phyloP scores from a whole-genome alignment of 2,797 vertebrate species.

The Ammospiza maritima region DNA sequence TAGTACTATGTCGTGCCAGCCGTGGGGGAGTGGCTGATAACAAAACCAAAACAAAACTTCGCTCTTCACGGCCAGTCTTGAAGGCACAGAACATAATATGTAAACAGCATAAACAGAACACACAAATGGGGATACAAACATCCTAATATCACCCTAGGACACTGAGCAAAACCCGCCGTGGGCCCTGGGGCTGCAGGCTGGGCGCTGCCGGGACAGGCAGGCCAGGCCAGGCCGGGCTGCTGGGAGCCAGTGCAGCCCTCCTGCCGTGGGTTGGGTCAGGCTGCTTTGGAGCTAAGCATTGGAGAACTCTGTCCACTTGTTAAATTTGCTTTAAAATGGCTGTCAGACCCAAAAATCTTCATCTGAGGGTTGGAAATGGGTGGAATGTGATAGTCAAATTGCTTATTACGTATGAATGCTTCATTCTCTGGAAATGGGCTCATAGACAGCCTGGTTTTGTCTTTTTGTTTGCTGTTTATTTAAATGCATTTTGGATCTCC shows the following conservation, averaged over 20 bases:
- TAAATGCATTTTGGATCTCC: background rate
- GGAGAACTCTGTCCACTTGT: background rate
- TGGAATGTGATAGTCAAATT: background rate
- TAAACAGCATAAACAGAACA: no score
- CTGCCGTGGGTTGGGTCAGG: rapidly evolving
- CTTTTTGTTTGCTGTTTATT: background rate
- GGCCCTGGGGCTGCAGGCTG: rapidly evolving
- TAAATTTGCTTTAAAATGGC: background rate
- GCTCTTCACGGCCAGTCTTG: no score
- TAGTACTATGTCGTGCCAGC: no score
- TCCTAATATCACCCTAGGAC: no score
- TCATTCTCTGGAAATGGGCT: background rate
- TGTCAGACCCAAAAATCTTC: background rate
- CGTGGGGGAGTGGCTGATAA: no score
- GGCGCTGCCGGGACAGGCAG: background rate
- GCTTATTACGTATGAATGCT: background rate
- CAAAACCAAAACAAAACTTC: no score
- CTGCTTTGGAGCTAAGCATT: background rate
- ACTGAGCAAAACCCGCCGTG: background rate
- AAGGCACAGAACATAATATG: no score
- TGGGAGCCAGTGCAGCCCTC: rapidly evolving
- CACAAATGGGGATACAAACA: no score
- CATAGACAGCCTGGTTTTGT: background rate
- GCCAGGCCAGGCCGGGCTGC: background rate
- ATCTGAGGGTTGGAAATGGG: background rate